These are phyloP conservation scores for Chelonia mydas DNA, from an alignment of 2,797 vertebrate genomes.

Conservation along the genomic window DNA sequence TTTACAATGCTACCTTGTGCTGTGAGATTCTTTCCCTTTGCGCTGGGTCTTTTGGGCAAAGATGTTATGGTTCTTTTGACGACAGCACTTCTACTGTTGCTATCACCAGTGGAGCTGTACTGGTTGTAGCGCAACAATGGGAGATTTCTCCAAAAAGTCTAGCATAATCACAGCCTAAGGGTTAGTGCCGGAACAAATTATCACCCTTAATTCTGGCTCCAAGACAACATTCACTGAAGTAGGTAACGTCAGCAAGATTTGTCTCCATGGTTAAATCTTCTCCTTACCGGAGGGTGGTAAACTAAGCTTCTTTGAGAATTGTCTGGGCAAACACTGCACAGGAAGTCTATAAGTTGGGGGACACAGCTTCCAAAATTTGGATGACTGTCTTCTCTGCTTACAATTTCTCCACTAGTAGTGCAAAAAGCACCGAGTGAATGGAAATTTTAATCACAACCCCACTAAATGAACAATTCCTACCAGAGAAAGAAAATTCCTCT, in stretches of 20 bases:
- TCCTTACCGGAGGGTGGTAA: conserved; percentile 14
- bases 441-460: background rate
- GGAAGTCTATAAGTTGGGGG: background rate
- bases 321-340: background rate
- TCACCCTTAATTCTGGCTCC: conserved; percentile 34
- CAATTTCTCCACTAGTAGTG: background rate
- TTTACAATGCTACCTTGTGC: background rate
- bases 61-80: background rate
- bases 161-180: background rate
- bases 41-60: accelerated
- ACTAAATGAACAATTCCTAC: background rate
- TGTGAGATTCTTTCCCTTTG: background rate
- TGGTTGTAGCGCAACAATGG: background rate
- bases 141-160: background rate
- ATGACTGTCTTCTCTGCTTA: background rate
- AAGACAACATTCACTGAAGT: conserved; percentile 47
- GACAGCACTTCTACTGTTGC: background rate
- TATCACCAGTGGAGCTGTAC: background rate
- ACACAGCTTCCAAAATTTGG: background rate
- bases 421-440: background rate
- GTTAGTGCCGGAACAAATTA: background rate
- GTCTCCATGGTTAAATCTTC: conserved; percentile 31
- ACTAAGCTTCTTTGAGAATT: background rate
- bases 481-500: background rate
- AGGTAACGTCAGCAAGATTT: conserved; percentile 25